A percentile compares a stretch with the other conserved stretches of the same genome.
Evolutionary conservation across 2,113 vertebrate genomes (phyloP).

Genomic region (Halichoeres trimaculatus): DNA sequence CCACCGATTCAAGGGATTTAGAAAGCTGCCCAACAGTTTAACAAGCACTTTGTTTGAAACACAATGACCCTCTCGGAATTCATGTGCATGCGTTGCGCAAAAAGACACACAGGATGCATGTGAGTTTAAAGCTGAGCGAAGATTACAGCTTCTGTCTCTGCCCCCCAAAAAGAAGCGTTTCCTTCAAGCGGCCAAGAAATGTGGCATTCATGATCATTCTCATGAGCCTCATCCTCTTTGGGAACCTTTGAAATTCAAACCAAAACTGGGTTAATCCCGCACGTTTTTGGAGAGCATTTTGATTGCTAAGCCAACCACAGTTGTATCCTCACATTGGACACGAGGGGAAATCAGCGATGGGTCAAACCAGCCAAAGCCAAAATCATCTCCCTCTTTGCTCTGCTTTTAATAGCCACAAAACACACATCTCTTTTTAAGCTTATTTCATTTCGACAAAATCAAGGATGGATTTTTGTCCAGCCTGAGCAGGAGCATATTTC

Average conservation of each 20-base stretch:
- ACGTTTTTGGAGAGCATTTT: slow-evolving; percentile 61
- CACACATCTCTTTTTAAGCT: slow-evolving; percentile 23
- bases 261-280: slow-evolving; percentile 64
- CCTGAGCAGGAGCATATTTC: background rate
- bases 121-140: background rate
- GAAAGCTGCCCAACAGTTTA: slow-evolving; percentile 18
- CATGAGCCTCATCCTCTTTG: slow-evolving; percentile 49
- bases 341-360: slow-evolving; percentile 46
- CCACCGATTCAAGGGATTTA: background rate
- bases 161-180: slow-evolving; percentile 15
- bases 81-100: slow-evolving; percentile 5
- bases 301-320: slow-evolving; percentile 52
- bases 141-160: slow-evolving; percentile 33
- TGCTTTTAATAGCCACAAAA: slow-evolving; percentile 32
- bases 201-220: slow-evolving; percentile 50
- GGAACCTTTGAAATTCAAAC: slow-evolving; percentile 59
- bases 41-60: slow-evolving; percentile 23
- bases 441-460: slow-evolving; percentile 24
- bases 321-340: slow-evolving; percentile 51
- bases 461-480: slow-evolving; percentile 1
- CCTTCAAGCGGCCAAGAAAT: slow-evolving; percentile 49
- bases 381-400: background rate
- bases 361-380: slow-evolving; percentile 44
- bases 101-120: background rate
- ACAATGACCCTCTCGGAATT: slow-evolving; percentile 15